phyloP scores from a whole-genome alignment of 2,797 vertebrate species.

The Thalassophryne amazonica region DNA sequence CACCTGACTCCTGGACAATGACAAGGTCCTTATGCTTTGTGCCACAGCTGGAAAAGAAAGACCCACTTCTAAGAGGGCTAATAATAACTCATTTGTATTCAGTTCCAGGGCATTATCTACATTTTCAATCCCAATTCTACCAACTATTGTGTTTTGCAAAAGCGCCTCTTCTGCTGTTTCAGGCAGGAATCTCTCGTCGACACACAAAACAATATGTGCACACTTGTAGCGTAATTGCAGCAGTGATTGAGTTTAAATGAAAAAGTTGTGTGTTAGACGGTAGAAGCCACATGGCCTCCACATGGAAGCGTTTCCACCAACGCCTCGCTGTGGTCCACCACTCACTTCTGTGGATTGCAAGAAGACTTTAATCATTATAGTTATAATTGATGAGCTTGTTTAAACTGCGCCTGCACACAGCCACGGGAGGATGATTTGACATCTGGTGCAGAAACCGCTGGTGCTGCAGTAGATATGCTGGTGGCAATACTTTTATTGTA shows the following conservation, averaged over 20 bases:
- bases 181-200: too few species aligned
- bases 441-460: slow-evolving; percentile 46
- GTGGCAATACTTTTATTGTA: slow-evolving; percentile 5
- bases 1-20: slow-evolving; percentile 60
- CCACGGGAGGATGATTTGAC: slow-evolving; percentile 47
- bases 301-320: slow-evolving; percentile 36
- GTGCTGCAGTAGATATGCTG: slow-evolving; percentile 29
- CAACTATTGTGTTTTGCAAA: slow-evolving; percentile 5
- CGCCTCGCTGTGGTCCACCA: slow-evolving; percentile 49
- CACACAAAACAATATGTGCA: neutral
- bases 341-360: slow-evolving; percentile 16
- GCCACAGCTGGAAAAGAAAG: slow-evolving; percentile 42
- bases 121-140: neutral
- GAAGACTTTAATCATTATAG: slow-evolving; percentile 49
- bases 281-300: slow-evolving; percentile 46
- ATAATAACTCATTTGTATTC: slow-evolving; percentile 34
- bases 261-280: neutral
- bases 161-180: neutral
- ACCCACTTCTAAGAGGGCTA: neutral
- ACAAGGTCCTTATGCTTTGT: slow-evolving; percentile 15
- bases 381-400: slow-evolving; percentile 52
- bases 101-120: slow-evolving; percentile 4
- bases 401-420: slow-evolving; percentile 44
- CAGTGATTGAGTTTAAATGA: slow-evolving; percentile 14
- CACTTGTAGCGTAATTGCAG: slow-evolving; percentile 8